These are phyloP conservation scores for Mohoua ochrocephala DNA, from an alignment of 2,113 vertebrate species.

Conservation along the genomic window DNA sequence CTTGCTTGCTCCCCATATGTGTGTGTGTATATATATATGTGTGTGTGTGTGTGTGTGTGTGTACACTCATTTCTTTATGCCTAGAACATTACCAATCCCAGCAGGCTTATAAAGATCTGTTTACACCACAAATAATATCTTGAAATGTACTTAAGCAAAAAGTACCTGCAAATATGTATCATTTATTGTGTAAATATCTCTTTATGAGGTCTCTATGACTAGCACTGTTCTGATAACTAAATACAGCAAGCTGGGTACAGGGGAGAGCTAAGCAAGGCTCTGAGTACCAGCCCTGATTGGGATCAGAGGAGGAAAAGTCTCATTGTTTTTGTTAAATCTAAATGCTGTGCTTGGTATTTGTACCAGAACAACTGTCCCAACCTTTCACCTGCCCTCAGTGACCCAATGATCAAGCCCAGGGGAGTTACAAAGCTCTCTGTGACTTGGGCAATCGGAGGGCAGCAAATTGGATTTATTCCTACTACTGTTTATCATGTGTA, in stretches of 20 bases:
- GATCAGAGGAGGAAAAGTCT: neutral
- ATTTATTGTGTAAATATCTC: neutral
- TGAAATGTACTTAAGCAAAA: neutral
- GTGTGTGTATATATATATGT: neutral
- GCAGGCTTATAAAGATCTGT: neutral
- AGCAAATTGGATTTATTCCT: neutral
- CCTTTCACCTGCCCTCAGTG: neutral
- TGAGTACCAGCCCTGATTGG: rapidly evolving
- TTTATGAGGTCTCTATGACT: neutral
- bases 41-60: rapidly evolving
- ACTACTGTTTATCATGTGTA: neutral
- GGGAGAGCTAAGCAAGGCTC: neutral
- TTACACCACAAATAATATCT: neutral
- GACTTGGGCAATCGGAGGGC: neutral
- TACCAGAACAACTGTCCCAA: neutral
- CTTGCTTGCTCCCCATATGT: neutral
- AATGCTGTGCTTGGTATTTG: neutral
- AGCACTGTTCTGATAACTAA: neutral
- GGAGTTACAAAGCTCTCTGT: neutral
- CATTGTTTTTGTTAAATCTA: neutral
- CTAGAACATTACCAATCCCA: neutral
- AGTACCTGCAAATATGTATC: neutral
- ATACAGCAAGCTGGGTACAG: neutral
- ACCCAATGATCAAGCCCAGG: neutral
- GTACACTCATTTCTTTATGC: neutral